Conservation (phyloP, 2,888 invertebrate genomes). For the Neoitamus cyanurus region DNA sequence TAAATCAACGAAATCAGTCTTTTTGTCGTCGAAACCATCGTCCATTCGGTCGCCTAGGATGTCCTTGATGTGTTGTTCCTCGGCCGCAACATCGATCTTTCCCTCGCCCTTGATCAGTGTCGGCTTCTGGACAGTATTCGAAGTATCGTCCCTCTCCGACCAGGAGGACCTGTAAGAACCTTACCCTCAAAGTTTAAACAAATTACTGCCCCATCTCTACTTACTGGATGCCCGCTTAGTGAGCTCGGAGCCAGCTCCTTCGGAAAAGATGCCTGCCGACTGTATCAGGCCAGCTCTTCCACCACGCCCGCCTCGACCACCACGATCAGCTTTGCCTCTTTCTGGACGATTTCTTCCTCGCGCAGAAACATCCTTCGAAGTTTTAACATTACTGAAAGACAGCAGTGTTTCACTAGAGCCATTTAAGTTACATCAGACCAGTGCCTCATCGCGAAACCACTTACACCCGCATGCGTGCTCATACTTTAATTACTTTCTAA, state of each 20-base stretch:
- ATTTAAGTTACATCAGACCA: neutral
- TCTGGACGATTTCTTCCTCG: constrained; percentile 57
- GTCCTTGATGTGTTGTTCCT: constrained; percentile 58
- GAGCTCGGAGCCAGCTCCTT: constrained; percentile 62
- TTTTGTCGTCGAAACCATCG: constrained; percentile 58
- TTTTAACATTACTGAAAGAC: constrained; percentile 62
- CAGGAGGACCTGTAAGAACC: constrained; percentile 26
- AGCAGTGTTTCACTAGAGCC: neutral
- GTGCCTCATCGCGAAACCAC: neutral
- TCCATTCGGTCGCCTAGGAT: constrained; percentile 62
- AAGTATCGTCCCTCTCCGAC: constrained; percentile 54
- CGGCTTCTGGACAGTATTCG: constrained; percentile 56
- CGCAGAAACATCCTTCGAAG: constrained; percentile 62
- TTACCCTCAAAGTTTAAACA: neutral
- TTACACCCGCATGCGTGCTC: no score
- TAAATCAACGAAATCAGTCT: constrained; percentile 61
- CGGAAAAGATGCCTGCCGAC: constrained; percentile 64
- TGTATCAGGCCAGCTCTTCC: constrained; percentile 60
- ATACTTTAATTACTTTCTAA: neutral
- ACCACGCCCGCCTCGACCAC: constrained; percentile 56
- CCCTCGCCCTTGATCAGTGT: constrained; percentile 58
- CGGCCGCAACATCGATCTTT: constrained; percentile 60
- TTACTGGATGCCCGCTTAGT: constrained; percentile 54
- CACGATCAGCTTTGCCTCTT: constrained; percentile 55
- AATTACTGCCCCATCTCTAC: neutral